A percentile compares a stretch with the other conserved stretches of the same genome.
Conservation (phyloP, 1,140 invertebrate genomes). For the Micrasema minimum region DNA sequence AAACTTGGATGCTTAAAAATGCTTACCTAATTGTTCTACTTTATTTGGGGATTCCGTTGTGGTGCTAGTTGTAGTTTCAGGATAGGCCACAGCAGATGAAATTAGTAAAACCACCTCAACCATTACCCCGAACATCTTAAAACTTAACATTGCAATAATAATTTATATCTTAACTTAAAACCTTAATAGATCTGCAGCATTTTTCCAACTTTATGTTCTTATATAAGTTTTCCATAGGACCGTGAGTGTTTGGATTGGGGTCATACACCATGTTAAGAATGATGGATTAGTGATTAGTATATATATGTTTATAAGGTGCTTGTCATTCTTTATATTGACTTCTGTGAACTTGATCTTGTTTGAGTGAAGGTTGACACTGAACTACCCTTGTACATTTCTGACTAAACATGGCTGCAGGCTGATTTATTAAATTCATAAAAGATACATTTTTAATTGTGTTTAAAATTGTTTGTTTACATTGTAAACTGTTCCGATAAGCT, state of each 20-base stretch:
- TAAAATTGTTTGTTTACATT: too few relatives aligned
- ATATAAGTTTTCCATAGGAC: constrained; percentile 4
- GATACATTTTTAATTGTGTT: too few relatives aligned
- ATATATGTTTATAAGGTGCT: background rate
- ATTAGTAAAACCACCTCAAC: constrained; percentile 12
- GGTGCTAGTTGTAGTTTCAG: too few relatives aligned
- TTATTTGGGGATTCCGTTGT: too few relatives aligned
- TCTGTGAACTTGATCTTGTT: constrained; percentile 28
- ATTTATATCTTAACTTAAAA: background rate
- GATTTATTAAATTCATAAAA: too few relatives aligned
- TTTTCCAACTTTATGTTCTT: constrained; percentile 3
- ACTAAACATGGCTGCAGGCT: too few relatives aligned
- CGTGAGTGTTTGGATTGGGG: constrained; percentile 3
- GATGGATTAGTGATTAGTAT: too few relatives aligned
- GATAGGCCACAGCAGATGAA: background rate
- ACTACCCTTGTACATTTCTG: too few relatives aligned
- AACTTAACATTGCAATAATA: background rate
- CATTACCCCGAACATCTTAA: constrained; percentile 1
- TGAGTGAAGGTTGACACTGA: background rate
- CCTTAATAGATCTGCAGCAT: background rate
- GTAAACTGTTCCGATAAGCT: too few relatives aligned
- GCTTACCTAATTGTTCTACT: too few relatives aligned
- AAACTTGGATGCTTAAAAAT: too few relatives aligned
- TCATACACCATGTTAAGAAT: constrained; percentile 8
- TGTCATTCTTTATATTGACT: background rate